These are phyloP conservation scores for Hydrotaea cyrtoneurina DNA, from an alignment of 2,888 invertebrate species.

Conservation along the genomic window DNA sequence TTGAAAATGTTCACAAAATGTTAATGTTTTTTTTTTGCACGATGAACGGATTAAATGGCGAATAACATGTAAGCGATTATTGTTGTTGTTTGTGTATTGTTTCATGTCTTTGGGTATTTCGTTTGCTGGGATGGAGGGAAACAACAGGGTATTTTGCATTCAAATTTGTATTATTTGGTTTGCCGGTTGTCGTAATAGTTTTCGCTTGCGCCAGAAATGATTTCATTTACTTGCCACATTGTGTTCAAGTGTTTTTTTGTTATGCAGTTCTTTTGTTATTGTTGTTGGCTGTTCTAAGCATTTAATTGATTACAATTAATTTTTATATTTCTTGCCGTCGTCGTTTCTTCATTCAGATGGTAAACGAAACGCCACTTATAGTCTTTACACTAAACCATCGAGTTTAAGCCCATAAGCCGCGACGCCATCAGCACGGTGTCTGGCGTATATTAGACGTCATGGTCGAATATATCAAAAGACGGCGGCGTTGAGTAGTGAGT, in stretches of 20 bases:
- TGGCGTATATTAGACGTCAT: constrained; percentile 27
- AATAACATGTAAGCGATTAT: background rate
- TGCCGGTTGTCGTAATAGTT: no score
- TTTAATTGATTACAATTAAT: constrained; percentile 37
- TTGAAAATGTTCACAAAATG: constrained; percentile 22
- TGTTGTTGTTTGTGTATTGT: background rate
- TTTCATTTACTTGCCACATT: constrained; percentile 2
- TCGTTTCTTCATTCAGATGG: no score
- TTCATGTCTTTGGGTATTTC: background rate
- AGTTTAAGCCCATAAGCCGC: constrained; percentile 8
- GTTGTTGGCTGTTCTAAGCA: constrained; percentile 2
- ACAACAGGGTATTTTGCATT: background rate
- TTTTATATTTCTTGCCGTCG: constrained; percentile 1
- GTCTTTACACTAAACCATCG: background rate
- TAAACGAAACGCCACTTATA: background rate
- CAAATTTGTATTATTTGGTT: no score
- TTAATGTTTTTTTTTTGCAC: background rate
- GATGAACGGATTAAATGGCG: background rate
- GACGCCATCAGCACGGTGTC: background rate
- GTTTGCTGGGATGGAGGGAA: background rate
- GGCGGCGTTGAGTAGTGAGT: background rate
- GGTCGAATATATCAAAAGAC: constrained; percentile 26
- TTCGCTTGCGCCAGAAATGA: background rate
- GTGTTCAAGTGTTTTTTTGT: background rate
- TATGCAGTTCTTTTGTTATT: background rate